Evolutionary conservation across 2,797 vertebrate species (phyloP).

Genomic region (Brachyalestes nurse): DNA sequence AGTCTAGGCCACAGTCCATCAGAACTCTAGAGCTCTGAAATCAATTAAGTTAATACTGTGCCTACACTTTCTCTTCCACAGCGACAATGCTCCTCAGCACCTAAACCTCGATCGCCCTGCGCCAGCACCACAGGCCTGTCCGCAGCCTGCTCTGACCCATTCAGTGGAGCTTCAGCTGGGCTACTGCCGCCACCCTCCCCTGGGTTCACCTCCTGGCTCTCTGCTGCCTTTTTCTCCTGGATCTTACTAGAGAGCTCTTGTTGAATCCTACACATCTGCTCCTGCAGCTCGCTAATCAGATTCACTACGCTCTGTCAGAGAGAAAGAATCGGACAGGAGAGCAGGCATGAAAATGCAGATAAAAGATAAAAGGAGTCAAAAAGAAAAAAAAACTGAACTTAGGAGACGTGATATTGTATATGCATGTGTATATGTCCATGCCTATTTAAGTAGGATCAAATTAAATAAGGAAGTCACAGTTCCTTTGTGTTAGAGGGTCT

Average conservation of each 20-base stretch:
- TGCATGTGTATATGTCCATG: conserved; percentile 20
- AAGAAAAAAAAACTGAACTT: background rate
- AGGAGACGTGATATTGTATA: background rate
- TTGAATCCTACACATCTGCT: conserved; percentile 97
- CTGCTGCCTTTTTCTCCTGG: conserved; percentile 87
- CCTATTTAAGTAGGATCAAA: background rate
- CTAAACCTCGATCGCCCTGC: conserved; percentile 64
- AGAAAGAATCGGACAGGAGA: conserved; percentile 60
- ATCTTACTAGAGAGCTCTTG: conserved; percentile 95
- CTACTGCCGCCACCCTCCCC: conserved; percentile 64
- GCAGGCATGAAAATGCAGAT: conserved; percentile 7
- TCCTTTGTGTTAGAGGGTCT: background rate
- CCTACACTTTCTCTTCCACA: conserved; percentile 86
- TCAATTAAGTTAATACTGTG: conserved; percentile 58
- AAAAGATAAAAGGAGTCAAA: conserved; percentile 27
- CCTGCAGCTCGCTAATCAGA: conserved; percentile 97
- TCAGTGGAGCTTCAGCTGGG: conserved; percentile 59
- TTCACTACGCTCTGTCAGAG: conserved; percentile 92
- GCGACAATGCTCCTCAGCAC: conserved; percentile 75
- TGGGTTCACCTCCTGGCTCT: conserved; percentile 65
- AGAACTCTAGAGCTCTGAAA: background rate
- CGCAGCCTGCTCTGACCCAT: conserved; percentile 61
- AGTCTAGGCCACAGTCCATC: conserved; percentile 10
- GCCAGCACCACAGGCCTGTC: conserved; percentile 54
- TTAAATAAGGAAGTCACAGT: background rate